Evolutionary conservation across 1,140 invertebrate genomes (phyloP).

Genomic region (Drosophila auraria): DNA sequence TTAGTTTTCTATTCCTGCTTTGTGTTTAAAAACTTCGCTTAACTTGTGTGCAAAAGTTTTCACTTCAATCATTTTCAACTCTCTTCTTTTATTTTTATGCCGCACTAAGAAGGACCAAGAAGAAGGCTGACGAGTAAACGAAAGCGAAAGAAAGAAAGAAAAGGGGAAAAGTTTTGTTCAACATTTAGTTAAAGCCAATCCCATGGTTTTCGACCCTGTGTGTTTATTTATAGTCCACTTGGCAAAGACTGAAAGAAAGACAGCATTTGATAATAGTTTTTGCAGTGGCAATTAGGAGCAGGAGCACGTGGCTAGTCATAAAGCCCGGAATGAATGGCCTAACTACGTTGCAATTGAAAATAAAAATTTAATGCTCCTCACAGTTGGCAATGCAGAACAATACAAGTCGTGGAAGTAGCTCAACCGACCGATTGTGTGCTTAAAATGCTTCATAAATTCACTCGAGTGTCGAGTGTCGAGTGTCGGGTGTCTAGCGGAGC

Average conservation of each 20-base stretch:
- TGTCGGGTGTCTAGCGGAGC: slow-evolving; percentile 36
- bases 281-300: slow-evolving; percentile 60
- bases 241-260: slow-evolving; percentile 20
- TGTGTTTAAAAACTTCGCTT: slow-evolving; percentile 56
- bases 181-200: slow-evolving; percentile 42
- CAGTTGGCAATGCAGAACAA: background rate
- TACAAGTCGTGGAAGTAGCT: slow-evolving; percentile 19
- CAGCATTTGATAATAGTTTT: slow-evolving; percentile 56
- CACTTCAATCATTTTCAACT: slow-evolving; percentile 65
- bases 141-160: slow-evolving; percentile 1
- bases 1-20: slow-evolving; percentile 19
- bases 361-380: slow-evolving; percentile 37
- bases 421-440: slow-evolving; percentile 37
- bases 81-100: slow-evolving; percentile 22
- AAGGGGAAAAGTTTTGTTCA: slow-evolving; percentile 34
- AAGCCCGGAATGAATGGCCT: slow-evolving; percentile 51
- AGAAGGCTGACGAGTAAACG: background rate
- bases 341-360: slow-evolving; percentile 61
- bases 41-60: slow-evolving; percentile 68
- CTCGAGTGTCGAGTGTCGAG: slow-evolving; percentile 53
- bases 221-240: slow-evolving; percentile 69
- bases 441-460: slow-evolving; percentile 64
- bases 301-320: slow-evolving; percentile 55
- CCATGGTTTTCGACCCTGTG: slow-evolving; percentile 22
- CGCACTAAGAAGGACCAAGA: slow-evolving; percentile 1